Evolutionary conservation across 2,888 invertebrate genomes (phyloP), one percentile per base, ranked within the genome.

Genomic region (Athripsodes cinereus): DNA sequence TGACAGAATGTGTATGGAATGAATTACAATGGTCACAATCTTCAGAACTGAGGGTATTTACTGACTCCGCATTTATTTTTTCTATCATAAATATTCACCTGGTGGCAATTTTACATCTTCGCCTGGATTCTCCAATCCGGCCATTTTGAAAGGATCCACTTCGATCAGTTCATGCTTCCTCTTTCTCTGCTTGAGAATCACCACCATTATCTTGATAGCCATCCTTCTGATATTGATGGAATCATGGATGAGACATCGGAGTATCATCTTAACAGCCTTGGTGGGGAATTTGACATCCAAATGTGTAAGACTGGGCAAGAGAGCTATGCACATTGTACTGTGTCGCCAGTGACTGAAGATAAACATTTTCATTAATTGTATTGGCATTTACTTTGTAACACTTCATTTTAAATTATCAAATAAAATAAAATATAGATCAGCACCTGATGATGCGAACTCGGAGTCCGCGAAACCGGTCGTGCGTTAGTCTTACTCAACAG

Each of bases 311-410:
- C 84, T 80, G 1, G 82, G 80, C 8, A 94, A 73, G 74, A 93
- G 83, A 62, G 83, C 82, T 70, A 91, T 81, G 0, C 87, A 87
- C 71, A 92, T 81, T 64, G 86, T 81, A 53, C 87, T 80, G 63
- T 91, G 90, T 51, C 92, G 83, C 95, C 95, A 94, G 69, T 90
- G 90, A 20, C 88, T 87, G 67, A 50, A 26, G 10, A 26, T 26
- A 26, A 26, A 26, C n/a, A n/a, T n/a, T n/a, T n/a, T n/a, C n/a
- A n/a, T n/a, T n/a, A n/a, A n/a, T n/a, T n/a, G n/a, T n/a, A n/a
- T n/a, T n/a, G n/a, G n/a, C n/a, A n/a, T n/a, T n/a, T n/a, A n/a
- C n/a, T n/a, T n/a, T n/a, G n/a, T n/a, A n/a, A n/a, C n/a, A n/a
- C n/a, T n/a, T n/a, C n/a, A n/a, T n/a, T n/a, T n/a, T n/a, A n/a